Percentiles rank a stretch among this genome's conserved stretches.
phyloP scores from a whole-genome alignment of 2,113 vertebrate species.

The Herpetotheres cachinnans region DNA sequence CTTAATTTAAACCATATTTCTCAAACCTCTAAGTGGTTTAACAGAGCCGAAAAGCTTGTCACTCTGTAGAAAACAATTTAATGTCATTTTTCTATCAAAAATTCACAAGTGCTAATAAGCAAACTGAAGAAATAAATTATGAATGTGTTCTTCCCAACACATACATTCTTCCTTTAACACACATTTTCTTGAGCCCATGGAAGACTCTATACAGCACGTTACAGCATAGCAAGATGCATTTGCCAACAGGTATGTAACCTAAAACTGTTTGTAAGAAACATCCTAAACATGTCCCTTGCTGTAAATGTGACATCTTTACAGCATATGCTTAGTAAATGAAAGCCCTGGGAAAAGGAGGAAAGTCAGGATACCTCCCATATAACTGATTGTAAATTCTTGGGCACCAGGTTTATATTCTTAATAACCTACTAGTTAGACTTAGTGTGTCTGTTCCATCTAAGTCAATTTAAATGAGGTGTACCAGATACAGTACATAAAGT shows the following conservation, averaged over 20 bases:
- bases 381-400: conserved; percentile 84
- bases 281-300: conserved; percentile 70
- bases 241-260: conserved; percentile 57
- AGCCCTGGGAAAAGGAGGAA: conserved; percentile 57
- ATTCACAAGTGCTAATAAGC: not conserved
- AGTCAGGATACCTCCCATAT: conserved; percentile 75
- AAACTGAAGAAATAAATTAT: not conserved
- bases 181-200: not conserved
- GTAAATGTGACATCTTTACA: conserved; percentile 85
- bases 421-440: conserved; percentile 77
- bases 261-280: conserved; percentile 70
- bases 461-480: conserved; percentile 87
- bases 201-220: not conserved
- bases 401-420: conserved; percentile 82
- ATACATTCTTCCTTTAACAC: not conserved
- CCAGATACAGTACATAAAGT: conserved; percentile 81
- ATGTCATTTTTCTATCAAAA: not conserved
- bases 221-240: not conserved
- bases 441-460: conserved; percentile 79
- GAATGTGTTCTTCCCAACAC: not conserved
- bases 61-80: not conserved
- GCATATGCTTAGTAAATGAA: conserved; percentile 73
- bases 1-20: conserved; percentile 67
- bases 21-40: conserved; percentile 8
- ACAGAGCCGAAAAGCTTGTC: not conserved